Evolutionary conservation across 2,113 vertebrate genomes (phyloP).

Genomic region (Chionomys nivalis): DNA sequence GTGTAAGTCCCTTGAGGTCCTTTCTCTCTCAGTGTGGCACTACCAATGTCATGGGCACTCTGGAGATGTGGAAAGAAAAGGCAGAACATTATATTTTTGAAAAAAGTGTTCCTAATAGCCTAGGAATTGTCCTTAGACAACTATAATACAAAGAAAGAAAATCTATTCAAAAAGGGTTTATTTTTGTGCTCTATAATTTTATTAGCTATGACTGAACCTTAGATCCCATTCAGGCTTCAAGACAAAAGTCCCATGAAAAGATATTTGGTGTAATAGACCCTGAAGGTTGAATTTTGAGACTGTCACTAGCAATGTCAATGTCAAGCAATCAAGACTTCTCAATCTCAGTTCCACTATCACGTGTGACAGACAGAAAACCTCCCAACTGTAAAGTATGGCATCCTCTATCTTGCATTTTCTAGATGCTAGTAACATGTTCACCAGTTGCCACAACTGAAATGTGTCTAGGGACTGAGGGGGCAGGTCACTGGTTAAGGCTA

Average conservation of each 20-base stretch:
- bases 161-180: background rate
- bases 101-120: background rate
- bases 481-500: background rate
- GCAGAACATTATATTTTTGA: background rate
- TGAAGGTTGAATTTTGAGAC: background rate
- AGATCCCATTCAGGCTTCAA: background rate
- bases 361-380: background rate
- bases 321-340: background rate
- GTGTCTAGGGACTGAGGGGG: background rate
- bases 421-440: background rate
- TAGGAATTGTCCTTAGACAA: background rate
- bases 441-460: background rate
- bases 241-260: background rate
- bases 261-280: background rate
- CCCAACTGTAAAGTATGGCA: too few relatives aligned
- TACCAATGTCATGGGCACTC: background rate
- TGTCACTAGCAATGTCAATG: background rate
- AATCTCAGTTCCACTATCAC: background rate
- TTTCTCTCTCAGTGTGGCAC: background rate
- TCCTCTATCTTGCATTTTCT: background rate
- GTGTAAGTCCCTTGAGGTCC: background rate
- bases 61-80: background rate
- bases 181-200: background rate
- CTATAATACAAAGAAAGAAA: background rate
- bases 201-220: background rate